These are phyloP conservation scores for Melanotus villosus DNA, from an alignment of 2,888 invertebrate species.

Conservation along the genomic window DNA sequence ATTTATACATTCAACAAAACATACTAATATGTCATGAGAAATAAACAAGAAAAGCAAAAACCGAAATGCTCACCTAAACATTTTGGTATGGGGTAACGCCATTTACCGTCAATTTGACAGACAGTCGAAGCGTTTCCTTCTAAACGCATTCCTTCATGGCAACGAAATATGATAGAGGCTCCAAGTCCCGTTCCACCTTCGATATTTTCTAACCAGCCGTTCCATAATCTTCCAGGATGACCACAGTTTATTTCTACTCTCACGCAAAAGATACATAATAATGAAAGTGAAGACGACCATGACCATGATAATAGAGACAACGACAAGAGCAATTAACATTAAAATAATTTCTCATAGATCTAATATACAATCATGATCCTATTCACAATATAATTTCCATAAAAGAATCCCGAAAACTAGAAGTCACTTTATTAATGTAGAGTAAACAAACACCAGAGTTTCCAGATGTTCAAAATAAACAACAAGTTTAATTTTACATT, in stretches of 20 bases:
- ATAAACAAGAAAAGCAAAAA: slow-evolving; percentile 27
- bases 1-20: slow-evolving; percentile 6
- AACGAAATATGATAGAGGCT: slow-evolving; percentile 93
- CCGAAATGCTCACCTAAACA: slow-evolving; percentile 79
- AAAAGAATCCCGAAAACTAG: no score
- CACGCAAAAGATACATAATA: slow-evolving; percentile 32
- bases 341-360: background rate
- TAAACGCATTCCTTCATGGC: slow-evolving; percentile 92
- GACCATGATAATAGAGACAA: slow-evolving; percentile 6
- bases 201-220: slow-evolving; percentile 95
- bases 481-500: no score
- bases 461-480: no score
- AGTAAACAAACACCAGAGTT: no score
- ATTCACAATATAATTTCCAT: no score
- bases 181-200: slow-evolving; percentile 92
- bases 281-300: slow-evolving; percentile 9
- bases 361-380: background rate
- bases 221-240: slow-evolving; percentile 92
- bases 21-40: background rate
- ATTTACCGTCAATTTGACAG: slow-evolving; percentile 94
- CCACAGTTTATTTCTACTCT: slow-evolving; percentile 93
- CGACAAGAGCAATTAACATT: background rate
- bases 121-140: slow-evolving; percentile 91
- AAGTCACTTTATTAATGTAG: no score
- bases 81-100: slow-evolving; percentile 93